These are phyloP conservation scores for Harpegnathos saltator DNA, from an alignment of 1,140 invertebrate genomes.

Conservation along the genomic window DNA sequence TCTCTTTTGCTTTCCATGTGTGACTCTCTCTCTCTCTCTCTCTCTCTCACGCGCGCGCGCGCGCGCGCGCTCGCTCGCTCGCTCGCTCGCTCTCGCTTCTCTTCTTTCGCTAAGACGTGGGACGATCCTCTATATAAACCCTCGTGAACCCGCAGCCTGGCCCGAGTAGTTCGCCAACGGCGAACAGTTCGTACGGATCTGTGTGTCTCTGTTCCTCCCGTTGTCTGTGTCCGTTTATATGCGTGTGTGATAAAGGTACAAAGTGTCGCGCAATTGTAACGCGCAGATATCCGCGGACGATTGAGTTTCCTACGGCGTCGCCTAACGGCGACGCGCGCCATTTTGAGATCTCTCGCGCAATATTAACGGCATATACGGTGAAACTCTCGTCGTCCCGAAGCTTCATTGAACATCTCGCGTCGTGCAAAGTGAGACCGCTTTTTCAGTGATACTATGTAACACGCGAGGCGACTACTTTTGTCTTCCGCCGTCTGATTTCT, in stretches of 20 bases:
- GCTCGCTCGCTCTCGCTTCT: slow-evolving; percentile 62
- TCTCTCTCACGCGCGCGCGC: no score
- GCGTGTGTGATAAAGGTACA: slow-evolving; percentile 53
- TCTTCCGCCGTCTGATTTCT: no score
- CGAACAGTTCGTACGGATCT: slow-evolving; percentile 68
- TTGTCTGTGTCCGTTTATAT: slow-evolving; percentile 14
- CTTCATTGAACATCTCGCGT: no score
- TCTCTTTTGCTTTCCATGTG: slow-evolving; percentile 56
- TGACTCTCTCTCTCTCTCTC: slow-evolving; percentile 62
- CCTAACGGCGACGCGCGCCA: neutral
- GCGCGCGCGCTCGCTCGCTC: slow-evolving; percentile 62
- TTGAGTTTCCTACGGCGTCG: slow-evolving; percentile 23
- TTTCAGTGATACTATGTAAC: no score
- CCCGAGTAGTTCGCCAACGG: slow-evolving; percentile 76
- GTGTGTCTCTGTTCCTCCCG: slow-evolving; percentile 52
- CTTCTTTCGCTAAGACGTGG: slow-evolving; percentile 74
- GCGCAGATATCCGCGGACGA: slow-evolving; percentile 32
- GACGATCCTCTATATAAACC: slow-evolving; percentile 85
- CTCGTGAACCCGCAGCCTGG: slow-evolving; percentile 69
- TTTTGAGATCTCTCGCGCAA: neutral
- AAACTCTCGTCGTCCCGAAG: no score
- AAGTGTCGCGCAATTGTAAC: slow-evolving; percentile 32
- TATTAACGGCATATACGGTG: neutral
- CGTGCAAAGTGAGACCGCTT: no score
- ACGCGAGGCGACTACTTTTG: neutral